Evolutionary conservation across 2,113 vertebrate species (phyloP).

Genomic region (Pollachius pollachius): DNA sequence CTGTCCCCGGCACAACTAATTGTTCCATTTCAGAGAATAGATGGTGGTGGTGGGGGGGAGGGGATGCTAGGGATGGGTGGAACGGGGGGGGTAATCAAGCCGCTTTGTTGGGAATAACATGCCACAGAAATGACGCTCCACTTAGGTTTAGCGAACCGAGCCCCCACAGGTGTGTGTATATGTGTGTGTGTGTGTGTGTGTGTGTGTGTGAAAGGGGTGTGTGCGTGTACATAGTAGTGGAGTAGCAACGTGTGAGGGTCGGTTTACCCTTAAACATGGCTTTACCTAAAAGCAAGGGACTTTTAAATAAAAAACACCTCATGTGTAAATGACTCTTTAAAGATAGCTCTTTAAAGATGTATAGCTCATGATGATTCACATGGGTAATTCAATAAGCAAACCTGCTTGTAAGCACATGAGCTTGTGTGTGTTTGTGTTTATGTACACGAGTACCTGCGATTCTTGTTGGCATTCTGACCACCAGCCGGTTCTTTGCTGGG

Average conservation of each 20-base stretch:
- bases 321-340: too few species aligned
- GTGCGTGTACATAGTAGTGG: too few species aligned
- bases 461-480: conserved; percentile 48
- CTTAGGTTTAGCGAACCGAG: conserved; percentile 27
- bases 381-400: too few species aligned
- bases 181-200: too few species aligned
- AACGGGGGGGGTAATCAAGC: conserved; percentile 47
- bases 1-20: conserved; percentile 43
- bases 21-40: conserved; percentile 54
- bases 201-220: too few species aligned
- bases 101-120: conserved; percentile 47
- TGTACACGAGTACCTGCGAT: conserved; percentile 55
- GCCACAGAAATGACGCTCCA: conserved; percentile 32
- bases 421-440: neutral
- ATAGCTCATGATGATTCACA: too few species aligned
- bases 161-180: neutral
- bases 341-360: too few species aligned
- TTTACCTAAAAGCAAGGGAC: too few species aligned
- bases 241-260: too few species aligned
- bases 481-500: conserved; percentile 45
- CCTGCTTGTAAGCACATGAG: neutral
- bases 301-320: too few species aligned
- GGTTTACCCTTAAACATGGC: too few species aligned
- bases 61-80: neutral
- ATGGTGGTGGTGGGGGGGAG: neutral